Evolutionary conservation across 2,797 vertebrate genomes (phyloP).

Genomic region (Pteronotus mesoamericanus): DNA sequence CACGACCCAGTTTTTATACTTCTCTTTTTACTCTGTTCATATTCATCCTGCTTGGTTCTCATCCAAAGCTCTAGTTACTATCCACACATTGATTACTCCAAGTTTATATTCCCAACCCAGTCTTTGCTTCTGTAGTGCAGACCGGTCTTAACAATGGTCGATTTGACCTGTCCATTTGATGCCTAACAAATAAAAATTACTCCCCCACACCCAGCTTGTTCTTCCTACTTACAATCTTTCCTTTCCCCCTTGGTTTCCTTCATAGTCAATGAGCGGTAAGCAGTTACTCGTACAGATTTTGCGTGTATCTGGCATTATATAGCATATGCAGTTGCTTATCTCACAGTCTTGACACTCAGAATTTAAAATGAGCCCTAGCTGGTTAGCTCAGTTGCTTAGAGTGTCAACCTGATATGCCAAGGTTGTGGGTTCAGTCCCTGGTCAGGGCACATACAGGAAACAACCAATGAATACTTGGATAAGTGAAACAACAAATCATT

Average conservation of each 20-base stretch:
- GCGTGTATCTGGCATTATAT: not conserved
- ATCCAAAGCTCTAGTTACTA: not conserved
- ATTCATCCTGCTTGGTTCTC: not conserved
- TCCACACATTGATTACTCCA: not conserved
- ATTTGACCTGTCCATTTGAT: not conserved
- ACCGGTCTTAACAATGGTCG: not conserved
- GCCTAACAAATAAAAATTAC: not conserved
- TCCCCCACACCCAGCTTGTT: not conserved
- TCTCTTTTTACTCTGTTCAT: not conserved
- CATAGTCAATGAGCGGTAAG: not conserved
- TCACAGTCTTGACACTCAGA: not conserved
- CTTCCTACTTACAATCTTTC: not conserved
- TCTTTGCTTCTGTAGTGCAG: not conserved
- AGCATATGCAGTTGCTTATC: not conserved
- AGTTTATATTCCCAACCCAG: not conserved
- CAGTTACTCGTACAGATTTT: not conserved
- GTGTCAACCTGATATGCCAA: not conserved
- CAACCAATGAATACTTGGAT: not conserved
- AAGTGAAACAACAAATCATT: not conserved
- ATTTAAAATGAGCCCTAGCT: not conserved
- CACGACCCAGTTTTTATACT: not conserved
- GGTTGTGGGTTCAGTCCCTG: not conserved
- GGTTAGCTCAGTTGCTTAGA: not conserved
- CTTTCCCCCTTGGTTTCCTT: not conserved
- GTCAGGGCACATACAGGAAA: not conserved